phyloP scores from a whole-genome alignment of 2,113 vertebrate genomes.

The Gopherus flavomarginatus region DNA sequence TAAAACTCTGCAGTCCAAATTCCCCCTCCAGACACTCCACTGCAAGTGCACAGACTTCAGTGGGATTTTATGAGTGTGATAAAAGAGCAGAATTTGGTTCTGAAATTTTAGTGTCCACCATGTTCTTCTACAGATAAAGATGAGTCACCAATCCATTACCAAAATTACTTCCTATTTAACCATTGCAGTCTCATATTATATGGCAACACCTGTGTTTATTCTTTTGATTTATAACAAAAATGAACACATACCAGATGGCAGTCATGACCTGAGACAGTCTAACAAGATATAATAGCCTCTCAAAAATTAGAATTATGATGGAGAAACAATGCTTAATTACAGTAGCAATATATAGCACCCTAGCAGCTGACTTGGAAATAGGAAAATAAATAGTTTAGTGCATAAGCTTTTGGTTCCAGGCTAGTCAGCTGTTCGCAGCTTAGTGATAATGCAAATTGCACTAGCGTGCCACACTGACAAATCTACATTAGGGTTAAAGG shows the following conservation, averaged over 20 bases:
- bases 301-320: not conserved
- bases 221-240: not conserved
- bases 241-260: not conserved
- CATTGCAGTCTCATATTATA: fast-evolving
- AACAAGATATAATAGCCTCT: not conserved
- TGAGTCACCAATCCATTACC: not conserved
- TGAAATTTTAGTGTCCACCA: not conserved
- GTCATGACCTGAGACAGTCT: not conserved
- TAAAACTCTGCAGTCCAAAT: not conserved
- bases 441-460: not conserved
- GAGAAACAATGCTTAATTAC: not conserved
- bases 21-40: not conserved
- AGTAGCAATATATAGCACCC: fast-evolving
- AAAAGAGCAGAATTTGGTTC: not conserved
- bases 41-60: not conserved
- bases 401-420: fast-evolving
- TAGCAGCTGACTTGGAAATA: not conserved
- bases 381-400: not conserved
- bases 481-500: not conserved
- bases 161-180: not conserved
- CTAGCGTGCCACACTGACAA: not conserved
- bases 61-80: not conserved
- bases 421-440: not conserved
- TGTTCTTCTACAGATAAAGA: not conserved
- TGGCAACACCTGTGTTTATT: not conserved